Base-by-base conservation (phyloP, 2,888 invertebrate species). In the Lepidonotus clava region DNA sequence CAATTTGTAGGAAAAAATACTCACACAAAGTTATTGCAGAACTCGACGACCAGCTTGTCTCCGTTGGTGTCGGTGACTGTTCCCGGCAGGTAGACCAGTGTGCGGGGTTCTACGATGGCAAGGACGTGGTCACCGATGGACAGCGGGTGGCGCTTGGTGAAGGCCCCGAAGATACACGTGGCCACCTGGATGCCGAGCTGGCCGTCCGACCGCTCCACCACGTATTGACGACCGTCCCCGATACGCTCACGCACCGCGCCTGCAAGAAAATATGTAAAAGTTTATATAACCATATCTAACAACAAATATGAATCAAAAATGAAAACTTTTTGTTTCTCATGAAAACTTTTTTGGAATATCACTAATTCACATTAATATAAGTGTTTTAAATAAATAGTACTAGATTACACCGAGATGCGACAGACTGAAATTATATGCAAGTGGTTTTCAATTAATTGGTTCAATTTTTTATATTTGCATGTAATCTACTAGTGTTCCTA, bases 91-190 rank as follows among this genome's bases (percentile, higher is more conserved):
- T 92, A 92, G 14, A 89, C 14, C 8, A 90, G 88, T 6, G 87
- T 86, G 14, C 89, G 87, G 21, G 86, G 86, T 66, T 91, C 89
- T 46, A 89, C 88, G 77, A 91, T 87, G n/a, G 91, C 92, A 40
- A 92, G 88, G 4, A 92, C 90, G 24, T 89, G 88, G 83, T 91
- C 92, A 8, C 91, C 91, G 11, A 89, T 80, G 24, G 87, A 56
- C 77, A 92, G 87, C 1, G 87, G 87, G 83, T 90, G 92, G 21
- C 90, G 89, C 38, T 90, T 91, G 21, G 92, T 92, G 87, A 91
- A 91, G 1, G 91, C 91, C 34, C 92, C 92, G 89, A 94, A 94
- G 38, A 94, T 92, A 87, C 91, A 91, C 71, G 90, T 89, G 14
- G 90, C 89, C 6, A 89, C 89, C 90, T 93, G 93, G 28, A 87